These are phyloP conservation scores for Lethenteron reissneri DNA, from an alignment of 2,113 vertebrate species.

Conservation along the genomic window DNA sequence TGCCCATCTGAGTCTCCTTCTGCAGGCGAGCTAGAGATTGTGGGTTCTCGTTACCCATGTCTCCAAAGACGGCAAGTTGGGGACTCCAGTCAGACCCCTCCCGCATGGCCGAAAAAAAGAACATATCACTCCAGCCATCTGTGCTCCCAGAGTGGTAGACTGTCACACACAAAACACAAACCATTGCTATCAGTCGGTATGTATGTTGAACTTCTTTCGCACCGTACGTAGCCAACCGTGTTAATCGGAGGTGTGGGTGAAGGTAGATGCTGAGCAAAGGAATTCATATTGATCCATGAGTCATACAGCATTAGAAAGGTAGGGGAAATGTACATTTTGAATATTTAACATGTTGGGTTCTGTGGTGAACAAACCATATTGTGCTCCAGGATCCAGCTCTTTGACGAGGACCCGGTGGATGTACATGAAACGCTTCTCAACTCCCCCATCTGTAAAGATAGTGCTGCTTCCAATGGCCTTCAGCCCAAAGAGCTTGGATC, in stretches of 20 bases:
- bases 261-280: neutral
- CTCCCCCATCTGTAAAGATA: constrained; percentile 37
- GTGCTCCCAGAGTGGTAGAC: constrained; percentile 41
- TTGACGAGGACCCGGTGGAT: constrained; percentile 40
- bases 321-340: neutral
- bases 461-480: constrained; percentile 19
- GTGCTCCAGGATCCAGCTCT: constrained; percentile 24
- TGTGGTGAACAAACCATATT: constrained; percentile 26
- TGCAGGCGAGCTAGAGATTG: constrained; percentile 44
- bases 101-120: constrained; percentile 35
- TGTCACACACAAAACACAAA: constrained; percentile 14
- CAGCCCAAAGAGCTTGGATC: constrained; percentile 21
- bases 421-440: constrained; percentile 26
- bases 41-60: constrained; percentile 52
- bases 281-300: neutral
- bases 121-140: constrained; percentile 42
- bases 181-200: neutral
- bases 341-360: neutral
- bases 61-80: constrained; percentile 45
- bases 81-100: constrained; percentile 32
- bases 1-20: constrained; percentile 35
- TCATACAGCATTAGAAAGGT: neutral
- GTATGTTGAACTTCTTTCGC: neutral
- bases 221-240: neutral
- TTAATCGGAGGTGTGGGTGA: neutral